Base-by-base conservation (phyloP, 2,888 invertebrate species). In the Silvanus unidentatus region DNA sequence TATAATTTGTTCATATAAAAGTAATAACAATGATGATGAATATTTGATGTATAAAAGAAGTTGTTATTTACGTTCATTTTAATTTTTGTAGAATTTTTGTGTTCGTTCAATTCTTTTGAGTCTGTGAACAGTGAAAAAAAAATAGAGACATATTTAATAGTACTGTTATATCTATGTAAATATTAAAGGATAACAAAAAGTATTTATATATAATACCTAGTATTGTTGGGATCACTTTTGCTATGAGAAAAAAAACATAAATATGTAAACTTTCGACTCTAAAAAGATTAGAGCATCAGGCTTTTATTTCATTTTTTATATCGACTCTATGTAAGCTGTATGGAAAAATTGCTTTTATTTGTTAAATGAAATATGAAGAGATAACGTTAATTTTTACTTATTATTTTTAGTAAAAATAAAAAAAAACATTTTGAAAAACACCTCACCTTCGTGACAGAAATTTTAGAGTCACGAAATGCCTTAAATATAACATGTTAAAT, bases 391-490 rank as follows among this genome's bases (percentile, higher is more conserved):
- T 16, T 39, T 39, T 9, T 39, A 39, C 3, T 39, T 32, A 42
- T 45, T 45, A 40, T 45, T 44, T 42, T 48, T 35, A 48, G 8
- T 22, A 22, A 22, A 22, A 22, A 22, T 5, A 5, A 37, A 37
- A 12, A 15, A 9, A 37, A 48, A 46, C 32, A 47, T 15, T n/a
- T 37, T 37, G 30, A 45, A 43, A 47, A 58, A 56, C 52, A 54
- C 53, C 49, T 45, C 43, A 50, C 56, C 62, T 62, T 65, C 63
- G 66, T 66, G 67, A 63, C 64, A 37, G 55, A 63, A 38, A 54
- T 63, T n/a, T 62, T 62, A 58, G 55, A 57, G 63, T 65, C 68
- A 67, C 69, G 65, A 63, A 65, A 66, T 70, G 69, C 70, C 69
- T 70, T 70, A 63, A 53, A 52, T 58, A 54, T 54, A 47, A 56